Conservation (phyloP, 2,113 vertebrate species). For the Apodemus sylvaticus region DNA sequence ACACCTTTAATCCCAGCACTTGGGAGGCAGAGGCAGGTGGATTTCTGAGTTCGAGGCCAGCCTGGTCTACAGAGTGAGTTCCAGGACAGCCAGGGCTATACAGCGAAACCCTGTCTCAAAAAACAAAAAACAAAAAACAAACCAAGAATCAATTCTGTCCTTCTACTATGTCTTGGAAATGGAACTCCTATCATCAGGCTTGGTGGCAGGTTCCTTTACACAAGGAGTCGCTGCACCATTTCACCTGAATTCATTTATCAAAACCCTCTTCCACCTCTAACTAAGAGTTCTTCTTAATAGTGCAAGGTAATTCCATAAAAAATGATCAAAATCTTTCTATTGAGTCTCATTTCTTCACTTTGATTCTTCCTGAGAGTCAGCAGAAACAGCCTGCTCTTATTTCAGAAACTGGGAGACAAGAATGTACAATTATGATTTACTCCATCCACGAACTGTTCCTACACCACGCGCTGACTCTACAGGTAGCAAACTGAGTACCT, state of each 20-base stretch:
- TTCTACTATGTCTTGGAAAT: too few relatives aligned
- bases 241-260: background rate
- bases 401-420: background rate
- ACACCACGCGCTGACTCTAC: background rate
- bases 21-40: too few relatives aligned
- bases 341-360: background rate
- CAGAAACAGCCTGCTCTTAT: background rate
- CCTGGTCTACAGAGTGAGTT: too few relatives aligned
- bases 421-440: background rate
- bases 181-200: background rate
- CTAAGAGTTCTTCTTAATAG: background rate
- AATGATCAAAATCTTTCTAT: background rate
- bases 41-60: too few relatives aligned
- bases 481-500: too few relatives aligned
- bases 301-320: background rate
- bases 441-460: background rate
- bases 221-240: too few relatives aligned
- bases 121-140: too few relatives aligned
- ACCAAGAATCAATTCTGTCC: too few relatives aligned
- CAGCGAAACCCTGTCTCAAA: too few relatives aligned
- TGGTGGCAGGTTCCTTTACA: background rate
- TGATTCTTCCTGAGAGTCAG: background rate
- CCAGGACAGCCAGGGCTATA: too few relatives aligned
- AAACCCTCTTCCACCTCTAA: background rate
- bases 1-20: too few relatives aligned